These are phyloP conservation scores for Pipa parva DNA, from an alignment of 2,113 vertebrate species.

Conservation along the genomic window DNA sequence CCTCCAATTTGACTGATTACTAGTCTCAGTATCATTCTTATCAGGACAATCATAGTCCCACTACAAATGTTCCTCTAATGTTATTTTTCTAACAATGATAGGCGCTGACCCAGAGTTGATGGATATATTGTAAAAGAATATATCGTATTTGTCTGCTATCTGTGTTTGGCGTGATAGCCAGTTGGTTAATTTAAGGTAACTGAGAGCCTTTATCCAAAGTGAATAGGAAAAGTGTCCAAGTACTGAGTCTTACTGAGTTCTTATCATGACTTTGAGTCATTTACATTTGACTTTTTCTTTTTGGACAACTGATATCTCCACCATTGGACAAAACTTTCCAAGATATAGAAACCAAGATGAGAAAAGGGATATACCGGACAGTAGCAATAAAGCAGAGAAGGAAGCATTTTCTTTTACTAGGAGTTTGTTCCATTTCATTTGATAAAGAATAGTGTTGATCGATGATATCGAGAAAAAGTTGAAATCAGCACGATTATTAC, in stretches of 20 bases:
- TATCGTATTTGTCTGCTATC: slow-evolving; percentile 48
- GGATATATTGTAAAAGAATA: slow-evolving; percentile 46
- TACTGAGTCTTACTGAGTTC: slow-evolving; percentile 21
- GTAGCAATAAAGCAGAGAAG: neutral
- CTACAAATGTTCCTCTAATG: slow-evolving; percentile 56
- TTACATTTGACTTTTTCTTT: slow-evolving; percentile 45
- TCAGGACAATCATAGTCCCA: slow-evolving; percentile 56
- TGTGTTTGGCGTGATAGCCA: slow-evolving; percentile 47
- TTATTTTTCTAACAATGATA: slow-evolving; percentile 62
- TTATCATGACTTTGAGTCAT: slow-evolving; percentile 45
- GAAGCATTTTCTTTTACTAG: neutral
- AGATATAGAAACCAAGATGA: slow-evolving; percentile 20
- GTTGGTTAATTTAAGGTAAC: slow-evolving; percentile 56
- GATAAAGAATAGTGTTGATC: too few species aligned
- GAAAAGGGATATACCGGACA: slow-evolving; percentile 12
- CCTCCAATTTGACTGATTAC: slow-evolving; percentile 61
- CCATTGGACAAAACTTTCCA: slow-evolving; percentile 9
- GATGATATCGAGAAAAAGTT: too few species aligned
- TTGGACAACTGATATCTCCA: slow-evolving; percentile 29
- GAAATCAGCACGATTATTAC: too few species aligned
- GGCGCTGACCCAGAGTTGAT: slow-evolving; percentile 50
- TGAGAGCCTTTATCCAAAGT: slow-evolving; percentile 46
- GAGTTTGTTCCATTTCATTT: neutral
- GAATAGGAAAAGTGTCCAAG: slow-evolving; percentile 44
- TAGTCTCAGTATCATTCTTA: slow-evolving; percentile 60